Conservation (phyloP, 1,140 invertebrate species). For the Magallana ariakensis region DNA sequence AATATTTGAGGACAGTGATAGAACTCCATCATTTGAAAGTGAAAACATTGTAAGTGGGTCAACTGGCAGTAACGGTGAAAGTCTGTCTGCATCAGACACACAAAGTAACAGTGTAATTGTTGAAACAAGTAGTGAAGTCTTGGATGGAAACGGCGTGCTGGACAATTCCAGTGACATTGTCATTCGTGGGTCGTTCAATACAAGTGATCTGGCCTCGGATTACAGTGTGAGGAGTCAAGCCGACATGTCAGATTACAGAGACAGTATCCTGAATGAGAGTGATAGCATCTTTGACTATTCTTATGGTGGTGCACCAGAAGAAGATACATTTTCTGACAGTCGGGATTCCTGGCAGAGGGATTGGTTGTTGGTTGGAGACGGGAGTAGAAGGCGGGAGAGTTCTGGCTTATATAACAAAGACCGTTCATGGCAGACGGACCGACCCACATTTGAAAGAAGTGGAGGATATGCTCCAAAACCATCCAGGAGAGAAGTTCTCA, state of each 20-base stretch:
- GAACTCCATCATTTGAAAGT: not conserved
- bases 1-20: not conserved
- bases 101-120: not conserved
- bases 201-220: not conserved
- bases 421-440: not conserved
- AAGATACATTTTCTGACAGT: not conserved
- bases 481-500: constrained; percentile 11
- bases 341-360: not conserved
- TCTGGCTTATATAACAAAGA: not conserved
- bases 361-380: not conserved
- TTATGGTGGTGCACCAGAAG: not conserved
- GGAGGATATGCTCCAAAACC: constrained; percentile 15
- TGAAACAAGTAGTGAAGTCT: not conserved
- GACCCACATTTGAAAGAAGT: not conserved
- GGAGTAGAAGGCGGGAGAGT: not conserved
- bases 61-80: not conserved
- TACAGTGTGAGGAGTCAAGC: not conserved
- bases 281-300: not conserved
- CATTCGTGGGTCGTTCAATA: not conserved
- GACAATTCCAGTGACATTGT: not conserved
- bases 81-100: not conserved
- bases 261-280: constrained; percentile 14
- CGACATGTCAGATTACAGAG: not conserved
- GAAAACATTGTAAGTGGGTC: not conserved
- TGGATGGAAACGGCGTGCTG: not conserved